Conservation (phyloP, 2,888 invertebrate species). For the Arctia plantaginis region DNA sequence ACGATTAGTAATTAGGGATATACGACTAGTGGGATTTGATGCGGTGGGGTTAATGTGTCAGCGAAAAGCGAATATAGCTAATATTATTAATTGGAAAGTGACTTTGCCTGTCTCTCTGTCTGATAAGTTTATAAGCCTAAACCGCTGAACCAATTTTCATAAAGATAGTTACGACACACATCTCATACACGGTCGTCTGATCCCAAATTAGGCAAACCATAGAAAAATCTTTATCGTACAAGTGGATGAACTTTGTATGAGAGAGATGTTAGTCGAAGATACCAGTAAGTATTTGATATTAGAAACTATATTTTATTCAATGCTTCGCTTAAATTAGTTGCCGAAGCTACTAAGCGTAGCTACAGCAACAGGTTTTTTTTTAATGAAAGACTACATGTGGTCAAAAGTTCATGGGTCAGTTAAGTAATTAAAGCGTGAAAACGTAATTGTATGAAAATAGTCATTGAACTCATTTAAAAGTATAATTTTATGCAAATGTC, state of each 20-base stretch:
- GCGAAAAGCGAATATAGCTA: constrained; percentile 29
- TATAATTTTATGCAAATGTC: not conserved
- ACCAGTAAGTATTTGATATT: not conserved
- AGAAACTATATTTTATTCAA: not conserved
- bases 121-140: not conserved
- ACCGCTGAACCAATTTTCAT: not conserved
- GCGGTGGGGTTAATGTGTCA: constrained; percentile 28
- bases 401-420: too few relatives aligned
- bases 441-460: not conserved
- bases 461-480: not conserved
- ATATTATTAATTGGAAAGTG: not conserved
- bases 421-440: not conserved
- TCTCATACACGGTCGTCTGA: too few relatives aligned
- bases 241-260: too few relatives aligned
- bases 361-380: too few relatives aligned
- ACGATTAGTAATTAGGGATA: constrained; percentile 82
- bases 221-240: too few relatives aligned
- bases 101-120: not conserved
- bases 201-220: too few relatives aligned
- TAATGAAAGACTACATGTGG: too few relatives aligned
- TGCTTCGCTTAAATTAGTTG: too few relatives aligned
- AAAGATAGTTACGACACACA: not conserved
- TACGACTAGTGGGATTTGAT: constrained; percentile 48
- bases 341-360: too few relatives aligned
- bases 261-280: not conserved